Base-by-base conservation (phyloP, 2,797 vertebrate genomes). In the Iguana delicatissima region DNA sequence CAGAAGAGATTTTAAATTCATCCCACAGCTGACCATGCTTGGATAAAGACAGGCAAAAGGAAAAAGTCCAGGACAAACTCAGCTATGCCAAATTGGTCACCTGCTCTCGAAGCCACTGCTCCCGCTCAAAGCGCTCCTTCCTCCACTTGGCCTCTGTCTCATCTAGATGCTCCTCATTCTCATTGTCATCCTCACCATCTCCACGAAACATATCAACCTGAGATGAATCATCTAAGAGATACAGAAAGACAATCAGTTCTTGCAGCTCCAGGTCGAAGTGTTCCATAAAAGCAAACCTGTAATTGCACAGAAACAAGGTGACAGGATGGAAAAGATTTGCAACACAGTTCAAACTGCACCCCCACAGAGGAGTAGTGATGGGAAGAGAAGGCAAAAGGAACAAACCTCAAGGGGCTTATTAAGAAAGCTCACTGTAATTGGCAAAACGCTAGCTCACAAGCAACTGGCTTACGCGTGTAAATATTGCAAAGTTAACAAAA, bases 91-190 rank as follows among this genome's bases (percentile, higher is more conserved):
- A 62, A 32, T 6, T 57, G 74, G 82, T 8, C 91, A 99, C 99
- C 98, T 99, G 99, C 91, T 99, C 98, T 88, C 98, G 97, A 62
- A 99, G 97, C 99, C 99, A 99, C 96, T 98, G 98, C 24, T 99
- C 98, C 90, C 98, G 97, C 93, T 99, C 99, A 90, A 99, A 97
- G 12, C 99, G 95, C 72, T 99, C 98, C 89, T 98, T 99, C 94
- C 98, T 98, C 97, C 98, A 98, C 55, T 98, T 98, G 22, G 97
- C 93, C 93, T 99, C 99, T 0, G 97, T 90, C 38, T 98, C 98
- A 89, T 99, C 98, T 52, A 98, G 62, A 2, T 98, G 97, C 4
- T 98, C 98, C 20, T 98, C 98, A 5, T 97, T 97, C 32, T 98
- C 98, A 0, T 98, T 98, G 0, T 98, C 98, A 0, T 97, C 94